Conservation (phyloP, 2,113 vertebrate genomes). For the Onychostoma macrolepis region DNA sequence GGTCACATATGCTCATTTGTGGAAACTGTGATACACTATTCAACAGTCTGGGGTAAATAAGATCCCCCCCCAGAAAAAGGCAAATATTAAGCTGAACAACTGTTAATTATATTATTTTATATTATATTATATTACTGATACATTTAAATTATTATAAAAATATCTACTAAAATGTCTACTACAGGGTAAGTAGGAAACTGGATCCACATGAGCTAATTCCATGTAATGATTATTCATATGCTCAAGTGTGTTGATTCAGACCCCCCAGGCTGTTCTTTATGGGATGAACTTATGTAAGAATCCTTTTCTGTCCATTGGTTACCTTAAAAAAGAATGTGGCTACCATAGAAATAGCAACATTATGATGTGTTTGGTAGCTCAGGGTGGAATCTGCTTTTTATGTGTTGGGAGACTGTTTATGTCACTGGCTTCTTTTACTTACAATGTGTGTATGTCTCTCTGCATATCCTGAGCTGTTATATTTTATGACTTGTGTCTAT, state of each 20-base stretch:
- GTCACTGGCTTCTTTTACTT: background rate
- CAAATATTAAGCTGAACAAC: no score
- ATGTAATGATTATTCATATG: conserved; percentile 18
- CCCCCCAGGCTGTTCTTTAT: conserved; percentile 20
- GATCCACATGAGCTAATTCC: background rate
- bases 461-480: background rate
- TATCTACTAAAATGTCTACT: background rate
- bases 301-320: conserved; percentile 35
- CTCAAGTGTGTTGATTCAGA: conserved; percentile 6
- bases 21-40: no score
- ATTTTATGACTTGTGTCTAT: background rate
- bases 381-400: background rate
- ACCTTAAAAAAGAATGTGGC: conserved; percentile 44
- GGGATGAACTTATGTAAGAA: conserved; percentile 49
- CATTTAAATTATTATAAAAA: background rate
- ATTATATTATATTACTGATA: background rate
- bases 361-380: conserved; percentile 20
- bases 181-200: background rate
- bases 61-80: no score
- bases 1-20: no score
- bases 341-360: conserved; percentile 56
- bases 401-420: background rate
- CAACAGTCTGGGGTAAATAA: no score
- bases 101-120: background rate
- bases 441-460: conserved; percentile 27